These are phyloP conservation scores for Phthorimaea operculella DNA, from an alignment of 1,140 invertebrate species.

Conservation along the genomic window DNA sequence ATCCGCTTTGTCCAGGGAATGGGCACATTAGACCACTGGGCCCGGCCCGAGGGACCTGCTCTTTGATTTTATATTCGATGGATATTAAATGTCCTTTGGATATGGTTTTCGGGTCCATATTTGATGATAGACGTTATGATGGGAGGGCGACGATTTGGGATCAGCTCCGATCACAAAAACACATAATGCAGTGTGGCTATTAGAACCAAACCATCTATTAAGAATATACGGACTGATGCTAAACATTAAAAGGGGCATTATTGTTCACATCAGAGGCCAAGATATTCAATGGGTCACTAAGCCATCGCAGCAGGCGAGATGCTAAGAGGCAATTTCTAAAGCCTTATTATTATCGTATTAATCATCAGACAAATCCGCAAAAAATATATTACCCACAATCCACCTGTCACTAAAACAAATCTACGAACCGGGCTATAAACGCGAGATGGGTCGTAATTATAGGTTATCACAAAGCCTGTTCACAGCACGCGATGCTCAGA, in stretches of 20 bases:
- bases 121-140: constrained; percentile 14
- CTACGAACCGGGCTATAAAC: constrained; percentile 25
- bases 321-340: too few relatives aligned
- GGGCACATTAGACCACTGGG: constrained; percentile 41
- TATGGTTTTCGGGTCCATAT: constrained; percentile 26
- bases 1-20: constrained; percentile 58
- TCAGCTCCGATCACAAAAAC: too few relatives aligned
- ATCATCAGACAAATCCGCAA: neutral
- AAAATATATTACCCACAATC: constrained; percentile 17
- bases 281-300: too few relatives aligned
- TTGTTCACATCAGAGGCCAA: too few relatives aligned
- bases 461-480: constrained; percentile 30
- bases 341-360: too few relatives aligned
- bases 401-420: constrained; percentile 49
- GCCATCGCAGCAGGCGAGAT: too few relatives aligned
- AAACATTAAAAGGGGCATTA: too few relatives aligned
- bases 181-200: too few relatives aligned
- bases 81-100: constrained; percentile 47
- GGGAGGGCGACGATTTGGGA: too few relatives aligned
- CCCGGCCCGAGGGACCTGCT: constrained; percentile 35
- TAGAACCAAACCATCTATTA: too few relatives aligned
- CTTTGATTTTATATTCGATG: constrained; percentile 62
- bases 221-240: too few relatives aligned
- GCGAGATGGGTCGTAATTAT: constrained; percentile 43
- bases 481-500: constrained; percentile 40